These are phyloP conservation scores for Harpagifer antarcticus DNA, from an alignment of 2,797 vertebrate species.

Conservation along the genomic window DNA sequence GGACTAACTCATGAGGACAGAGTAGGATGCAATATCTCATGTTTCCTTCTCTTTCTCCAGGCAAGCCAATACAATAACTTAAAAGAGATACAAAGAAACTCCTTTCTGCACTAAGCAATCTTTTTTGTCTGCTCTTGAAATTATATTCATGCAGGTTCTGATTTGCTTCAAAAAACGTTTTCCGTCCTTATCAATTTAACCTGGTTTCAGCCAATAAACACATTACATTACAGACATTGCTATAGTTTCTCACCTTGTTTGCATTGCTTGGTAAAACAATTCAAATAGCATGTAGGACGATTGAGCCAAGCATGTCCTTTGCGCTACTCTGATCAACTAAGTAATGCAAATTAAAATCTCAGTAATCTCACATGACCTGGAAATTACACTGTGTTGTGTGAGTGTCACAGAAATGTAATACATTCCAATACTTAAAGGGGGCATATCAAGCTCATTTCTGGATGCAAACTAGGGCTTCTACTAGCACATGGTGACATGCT, in stretches of 20 bases:
- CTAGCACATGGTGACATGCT: too few species aligned
- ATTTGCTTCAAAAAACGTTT: too few species aligned
- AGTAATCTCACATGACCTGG: not conserved
- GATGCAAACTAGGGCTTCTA: too few species aligned
- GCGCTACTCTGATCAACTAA: not conserved
- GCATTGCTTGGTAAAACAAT: not conserved
- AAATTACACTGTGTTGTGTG: not conserved
- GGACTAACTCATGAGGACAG: slow-evolving; percentile 42
- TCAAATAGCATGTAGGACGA: not conserved
- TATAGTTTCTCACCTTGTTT: not conserved
- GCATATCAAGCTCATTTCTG: too few species aligned
- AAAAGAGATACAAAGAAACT: not conserved
- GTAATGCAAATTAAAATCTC: slow-evolving; percentile 10
- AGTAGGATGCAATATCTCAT: slow-evolving; percentile 6
- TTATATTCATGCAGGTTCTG: too few species aligned
- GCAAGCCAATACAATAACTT: not conserved
- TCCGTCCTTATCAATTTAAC: too few species aligned
- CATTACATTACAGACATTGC: not conserved
- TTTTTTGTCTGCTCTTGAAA: not conserved
- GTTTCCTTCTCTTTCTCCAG: not conserved
- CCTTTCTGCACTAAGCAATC: not conserved
- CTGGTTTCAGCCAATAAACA: too few species aligned
- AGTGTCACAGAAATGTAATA: slow-evolving; percentile 4
- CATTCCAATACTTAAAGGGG: not conserved
- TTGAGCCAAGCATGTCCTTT: not conserved